Evolutionary conservation across 2,888 invertebrate genomes (phyloP), one percentile per base, ranked within the genome.

Genomic region (Lutraria lutraria): DNA sequence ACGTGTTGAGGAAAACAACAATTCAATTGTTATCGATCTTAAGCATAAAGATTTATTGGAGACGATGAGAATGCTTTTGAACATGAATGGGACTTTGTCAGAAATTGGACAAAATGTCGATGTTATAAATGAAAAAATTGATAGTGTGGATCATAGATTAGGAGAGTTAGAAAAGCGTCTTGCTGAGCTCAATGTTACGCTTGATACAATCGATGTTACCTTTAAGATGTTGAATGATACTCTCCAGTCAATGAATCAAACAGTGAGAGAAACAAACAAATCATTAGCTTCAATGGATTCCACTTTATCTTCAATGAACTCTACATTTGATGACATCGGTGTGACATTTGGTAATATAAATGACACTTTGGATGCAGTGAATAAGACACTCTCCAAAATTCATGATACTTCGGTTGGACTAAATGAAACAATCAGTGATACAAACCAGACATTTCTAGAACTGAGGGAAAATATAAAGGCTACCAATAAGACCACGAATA

Each of bases 31-130:
- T 13, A 53, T 92, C 0, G 85, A 81, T 54, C 25, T 91, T 0
- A 68, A 88, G 68, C 88, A 92, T 63, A 81, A 88, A 60, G 87
- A 84, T 21, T 43, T 92, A 10, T 81, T 92, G 81, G 89, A 90
- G 52, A 89, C 90, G 10, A 29, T 92, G n/a, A 83, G 89, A 29
- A 56, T 85, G 53, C 87, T 92, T 6, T 80, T 92, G 29, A 52
- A 89, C 29, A 89, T 92, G 89, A 92, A 92, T 79, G 80, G 89
- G 2, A 91, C 92, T 29, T 60, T 92, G 8, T 60, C 43, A 25
- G 86, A 83, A 19, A 89, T 90, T 25, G 90, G 90, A 21, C 34
- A 88, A 31, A 82, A 90, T 34, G 90, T 92, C 31, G 89, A 91
- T 76, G 83, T 87, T 43, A 90, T 91, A 6, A 92, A 92, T 68